Base-by-base conservation (phyloP, 2,888 invertebrate genomes). In the Cataglyphis altisquamis region DNA sequence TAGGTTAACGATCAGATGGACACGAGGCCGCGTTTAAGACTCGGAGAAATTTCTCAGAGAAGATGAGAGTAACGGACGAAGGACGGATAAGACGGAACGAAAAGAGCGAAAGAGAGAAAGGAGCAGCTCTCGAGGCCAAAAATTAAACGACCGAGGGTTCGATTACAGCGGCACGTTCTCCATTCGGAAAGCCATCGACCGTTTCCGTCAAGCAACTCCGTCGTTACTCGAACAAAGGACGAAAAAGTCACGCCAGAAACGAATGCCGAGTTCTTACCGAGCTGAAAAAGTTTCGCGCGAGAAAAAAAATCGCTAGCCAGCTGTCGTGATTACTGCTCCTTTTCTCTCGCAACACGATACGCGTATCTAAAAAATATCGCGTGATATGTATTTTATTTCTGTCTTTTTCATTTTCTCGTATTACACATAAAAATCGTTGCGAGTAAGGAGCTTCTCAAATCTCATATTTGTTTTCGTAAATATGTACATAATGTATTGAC, bases 171-270 rank as follows among this genome's bases (percentile, higher is more conserved):
- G 87, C 87, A 83, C 85, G 85, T 85, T 84, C 86, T 88, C 83
- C 83, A 83, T 85, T 87, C 84, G 84, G 83, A 84, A 84, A 84
- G 88, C 68, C 85, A 88, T 87, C 86, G 84, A 86, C 88, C 84
- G 82, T 64, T 84, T 80, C 87, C 85, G 90, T 52, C 84, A 64
- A 80, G 84, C 78, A 80, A 82, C 83, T 81, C 64, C 82, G 72
- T 89, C 90, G 87, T 90, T 90, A 90, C 81, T 88, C 74, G 88
- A 84, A 90, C 90, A 89, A 89, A 88, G 74, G 83, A 78, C 86
- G 82, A 78, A 89, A 84, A 52, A 88, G 87, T 68, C 66, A n/a
- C 64, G 60, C 82, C 55, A 77, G 78, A 86, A 89, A 85, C 88
- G 90, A 86, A 86, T 90, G 75, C 90, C 83, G 68, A 75, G 73